A percentile compares a stretch with the other conserved stretches of the same genome.
phyloP scores from a whole-genome alignment of 2,113 vertebrate species.

The Eretmochelys imbricata region DNA sequence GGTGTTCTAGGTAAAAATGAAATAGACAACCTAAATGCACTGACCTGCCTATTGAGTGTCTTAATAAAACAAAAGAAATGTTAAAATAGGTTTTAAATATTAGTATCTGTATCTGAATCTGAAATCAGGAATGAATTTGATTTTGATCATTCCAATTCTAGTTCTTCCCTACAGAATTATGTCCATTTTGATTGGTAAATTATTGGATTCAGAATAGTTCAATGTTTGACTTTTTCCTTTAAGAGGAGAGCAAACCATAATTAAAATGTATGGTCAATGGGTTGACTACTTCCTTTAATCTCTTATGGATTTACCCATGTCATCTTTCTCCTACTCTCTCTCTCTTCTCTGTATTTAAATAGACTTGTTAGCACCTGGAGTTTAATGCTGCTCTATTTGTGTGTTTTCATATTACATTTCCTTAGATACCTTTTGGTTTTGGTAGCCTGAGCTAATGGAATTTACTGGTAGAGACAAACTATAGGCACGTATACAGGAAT shows the following conservation, averaged over 20 bases:
- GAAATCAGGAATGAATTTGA: neutral
- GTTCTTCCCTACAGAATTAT: neutral
- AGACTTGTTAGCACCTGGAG: neutral
- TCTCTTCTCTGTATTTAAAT: neutral
- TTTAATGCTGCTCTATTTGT: neutral
- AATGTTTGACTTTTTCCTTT: neutral
- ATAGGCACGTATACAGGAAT: neutral
- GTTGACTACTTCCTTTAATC: neutral
- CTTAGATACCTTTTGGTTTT: neutral
- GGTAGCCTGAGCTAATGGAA: neutral
- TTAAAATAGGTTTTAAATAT: neutral
- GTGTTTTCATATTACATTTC: neutral
- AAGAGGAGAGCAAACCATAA: neutral
- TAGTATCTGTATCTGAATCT: neutral
- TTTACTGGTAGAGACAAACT: neutral
- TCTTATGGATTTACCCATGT: neutral
- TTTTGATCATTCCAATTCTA: neutral
- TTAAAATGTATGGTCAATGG: neutral
- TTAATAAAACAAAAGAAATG: neutral
- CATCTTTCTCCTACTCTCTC: accelerated
- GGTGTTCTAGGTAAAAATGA: neutral
- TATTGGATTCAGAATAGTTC: neutral
- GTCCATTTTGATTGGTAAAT: neutral
- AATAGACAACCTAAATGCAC: neutral
- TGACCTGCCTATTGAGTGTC: neutral